Conservation (phyloP, 2,888 invertebrate species). For the Drosophila setosimentum region DNA sequence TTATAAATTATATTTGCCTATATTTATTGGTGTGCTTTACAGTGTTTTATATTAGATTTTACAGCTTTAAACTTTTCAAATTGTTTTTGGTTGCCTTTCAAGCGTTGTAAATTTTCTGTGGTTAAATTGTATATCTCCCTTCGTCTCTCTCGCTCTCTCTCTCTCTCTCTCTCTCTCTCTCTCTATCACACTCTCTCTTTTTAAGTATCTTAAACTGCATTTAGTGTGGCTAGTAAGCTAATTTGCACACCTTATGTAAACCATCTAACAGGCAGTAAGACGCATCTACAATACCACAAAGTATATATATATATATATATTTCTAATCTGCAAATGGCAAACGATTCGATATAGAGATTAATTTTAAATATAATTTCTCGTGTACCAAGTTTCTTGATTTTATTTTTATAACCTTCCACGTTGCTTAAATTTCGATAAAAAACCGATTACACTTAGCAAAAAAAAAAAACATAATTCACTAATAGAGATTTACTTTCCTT, state of each 20-base stretch:
- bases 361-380: neutral
- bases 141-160: neutral
- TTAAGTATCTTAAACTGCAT: constrained; percentile 42
- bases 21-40: neutral
- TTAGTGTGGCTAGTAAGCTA: constrained; percentile 25
- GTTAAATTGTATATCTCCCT: constrained; percentile 14
- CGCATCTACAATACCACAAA: neutral
- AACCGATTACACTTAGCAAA: neutral
- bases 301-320: neutral
- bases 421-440: neutral
- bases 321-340: neutral
- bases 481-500: too few species aligned
- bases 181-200: neutral
- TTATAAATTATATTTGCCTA: neutral
- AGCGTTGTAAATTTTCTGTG: too few species aligned
- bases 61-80: neutral
- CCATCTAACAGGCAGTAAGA: neutral
- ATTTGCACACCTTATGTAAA: constrained; percentile 52
- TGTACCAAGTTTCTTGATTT: neutral
- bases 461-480: too few species aligned
- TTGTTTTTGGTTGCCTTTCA: too few species aligned
- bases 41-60: neutral
- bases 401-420: neutral
- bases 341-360: neutral
- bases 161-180: neutral